Conservation (phyloP, 2,113 vertebrate genomes). For the Halcyon senegalensis region DNA sequence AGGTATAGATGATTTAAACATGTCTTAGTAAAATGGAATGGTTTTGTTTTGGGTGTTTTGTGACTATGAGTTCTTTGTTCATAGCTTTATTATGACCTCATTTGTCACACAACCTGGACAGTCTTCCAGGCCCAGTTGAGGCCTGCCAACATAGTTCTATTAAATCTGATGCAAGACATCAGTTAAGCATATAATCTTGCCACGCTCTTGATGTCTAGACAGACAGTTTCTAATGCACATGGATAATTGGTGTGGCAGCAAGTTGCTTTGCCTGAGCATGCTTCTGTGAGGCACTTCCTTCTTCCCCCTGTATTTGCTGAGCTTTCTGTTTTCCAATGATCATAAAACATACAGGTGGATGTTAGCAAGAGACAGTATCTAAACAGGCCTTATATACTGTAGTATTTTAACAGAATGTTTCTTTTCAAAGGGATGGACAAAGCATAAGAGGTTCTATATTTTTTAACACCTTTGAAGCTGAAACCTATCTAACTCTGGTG, state of each 20-base stretch:
- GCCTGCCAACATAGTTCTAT: background rate
- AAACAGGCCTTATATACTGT: background rate
- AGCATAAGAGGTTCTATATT: background rate
- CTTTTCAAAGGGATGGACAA: background rate
- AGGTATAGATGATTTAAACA: background rate
- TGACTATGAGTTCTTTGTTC: background rate
- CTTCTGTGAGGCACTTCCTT: background rate
- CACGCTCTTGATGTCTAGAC: background rate
- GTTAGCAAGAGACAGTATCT: background rate
- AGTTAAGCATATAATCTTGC: background rate
- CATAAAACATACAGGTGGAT: background rate
- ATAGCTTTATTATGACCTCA: background rate
- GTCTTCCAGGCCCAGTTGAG: background rate
- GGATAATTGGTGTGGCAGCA: background rate
- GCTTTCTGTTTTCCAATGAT: background rate
- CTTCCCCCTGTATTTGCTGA: background rate
- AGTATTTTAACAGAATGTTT: background rate
- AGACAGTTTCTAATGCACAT: background rate
- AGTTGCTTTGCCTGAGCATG: background rate
- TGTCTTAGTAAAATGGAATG: background rate
- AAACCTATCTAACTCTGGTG: background rate
- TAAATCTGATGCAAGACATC: conserved; percentile 1
- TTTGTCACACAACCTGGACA: background rate
- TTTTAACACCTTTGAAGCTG: background rate
- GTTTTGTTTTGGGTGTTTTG: background rate